phyloP scores from a whole-genome alignment of 2,797 vertebrate species.

The Eulemur rubriventer region DNA sequence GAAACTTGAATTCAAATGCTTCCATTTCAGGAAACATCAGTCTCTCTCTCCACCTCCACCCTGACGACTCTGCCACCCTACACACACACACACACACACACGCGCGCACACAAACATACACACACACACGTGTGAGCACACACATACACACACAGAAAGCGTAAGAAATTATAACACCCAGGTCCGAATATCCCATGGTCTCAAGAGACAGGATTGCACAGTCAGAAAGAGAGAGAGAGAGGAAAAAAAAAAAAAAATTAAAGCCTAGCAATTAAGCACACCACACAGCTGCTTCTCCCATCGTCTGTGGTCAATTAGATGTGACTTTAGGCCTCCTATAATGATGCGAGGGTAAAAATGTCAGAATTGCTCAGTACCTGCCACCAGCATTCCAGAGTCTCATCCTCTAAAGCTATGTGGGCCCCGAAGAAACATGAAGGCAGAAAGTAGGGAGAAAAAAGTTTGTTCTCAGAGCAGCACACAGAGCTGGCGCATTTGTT shows the following conservation, averaged over 20 bases:
- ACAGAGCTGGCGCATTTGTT: neutral
- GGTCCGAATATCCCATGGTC: neutral
- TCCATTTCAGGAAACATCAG: constrained; percentile 50
- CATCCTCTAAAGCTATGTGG: neutral
- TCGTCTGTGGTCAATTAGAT: neutral
- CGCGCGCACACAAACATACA: neutral
- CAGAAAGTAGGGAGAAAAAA: neutral
- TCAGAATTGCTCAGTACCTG: neutral
- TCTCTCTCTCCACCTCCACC: neutral
- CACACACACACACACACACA: neutral
- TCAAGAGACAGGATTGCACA: neutral
- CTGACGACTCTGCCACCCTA: neutral
- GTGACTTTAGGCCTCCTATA: neutral
- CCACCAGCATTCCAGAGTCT: neutral
- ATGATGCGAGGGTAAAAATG: neutral
- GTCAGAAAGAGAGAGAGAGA: neutral
- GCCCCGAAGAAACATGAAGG: neutral
- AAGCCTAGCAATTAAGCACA: neutral
- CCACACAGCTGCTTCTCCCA: neutral
- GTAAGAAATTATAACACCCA: constrained; percentile 18
- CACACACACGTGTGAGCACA: neutral
- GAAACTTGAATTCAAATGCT: constrained; percentile 42
- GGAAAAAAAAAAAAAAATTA: neutral
- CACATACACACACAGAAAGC: neutral
- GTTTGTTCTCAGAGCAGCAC: neutral